A percentile compares a stretch with the other conserved stretches of the same genome.
phyloP scores from a whole-genome alignment of 1,140 invertebrate genomes.

The Brachionus sp. region DNA sequence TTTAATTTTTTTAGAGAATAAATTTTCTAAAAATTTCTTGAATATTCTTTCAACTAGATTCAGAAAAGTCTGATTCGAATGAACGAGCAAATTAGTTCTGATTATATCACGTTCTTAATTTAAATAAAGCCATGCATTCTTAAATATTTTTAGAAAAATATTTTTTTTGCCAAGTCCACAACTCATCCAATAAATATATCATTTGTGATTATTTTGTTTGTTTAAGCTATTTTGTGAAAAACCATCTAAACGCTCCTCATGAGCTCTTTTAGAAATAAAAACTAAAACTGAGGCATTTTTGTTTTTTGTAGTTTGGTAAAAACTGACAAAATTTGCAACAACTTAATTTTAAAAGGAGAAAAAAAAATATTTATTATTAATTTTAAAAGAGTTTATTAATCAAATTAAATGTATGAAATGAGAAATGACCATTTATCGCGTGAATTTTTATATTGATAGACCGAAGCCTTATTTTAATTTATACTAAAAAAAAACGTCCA shows the following conservation, averaged over 20 bases:
- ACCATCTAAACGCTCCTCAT: background rate
- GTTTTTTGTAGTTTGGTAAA: background rate
- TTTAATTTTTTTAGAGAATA: background rate
- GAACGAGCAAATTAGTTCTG: background rate
- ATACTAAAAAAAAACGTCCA: background rate
- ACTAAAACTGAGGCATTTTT: background rate
- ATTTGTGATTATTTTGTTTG: background rate
- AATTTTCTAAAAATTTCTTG: background rate
- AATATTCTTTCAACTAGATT: background rate
- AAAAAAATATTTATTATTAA: no score
- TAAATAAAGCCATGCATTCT: background rate
- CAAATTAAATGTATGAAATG: no score
- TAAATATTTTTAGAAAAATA: background rate
- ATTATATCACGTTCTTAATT: background rate
- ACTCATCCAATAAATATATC: background rate
- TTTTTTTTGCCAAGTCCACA: background rate
- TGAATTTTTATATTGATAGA: no score
- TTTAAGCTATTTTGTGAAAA: background rate
- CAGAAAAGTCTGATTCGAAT: background rate
- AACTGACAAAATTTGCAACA: background rate
- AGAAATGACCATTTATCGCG: no score
- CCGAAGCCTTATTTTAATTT: no score
- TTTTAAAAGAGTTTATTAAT: no score
- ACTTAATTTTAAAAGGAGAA: background rate
- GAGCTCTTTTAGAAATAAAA: background rate